These are phyloP conservation scores for Onchidella celtica DNA, from an alignment of 2,888 invertebrate species.

Conservation along the genomic window DNA sequence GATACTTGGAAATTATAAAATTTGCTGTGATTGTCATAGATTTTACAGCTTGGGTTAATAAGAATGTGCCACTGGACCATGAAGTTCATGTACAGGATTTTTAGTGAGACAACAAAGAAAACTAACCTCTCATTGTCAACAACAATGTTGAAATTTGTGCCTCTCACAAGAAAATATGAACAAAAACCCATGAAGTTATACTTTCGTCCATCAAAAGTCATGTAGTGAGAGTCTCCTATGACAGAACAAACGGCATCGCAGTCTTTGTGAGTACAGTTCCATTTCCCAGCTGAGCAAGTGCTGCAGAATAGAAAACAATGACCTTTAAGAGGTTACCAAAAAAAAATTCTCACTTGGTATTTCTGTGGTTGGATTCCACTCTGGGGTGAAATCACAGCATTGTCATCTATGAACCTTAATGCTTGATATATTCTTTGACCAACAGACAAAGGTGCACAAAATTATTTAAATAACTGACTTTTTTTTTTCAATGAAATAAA, in stretches of 20 bases:
- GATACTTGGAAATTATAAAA: no score
- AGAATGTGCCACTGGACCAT: no score
- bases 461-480: no score
- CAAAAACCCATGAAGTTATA: slow-evolving; percentile 96
- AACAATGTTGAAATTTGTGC: slow-evolving; percentile 82
- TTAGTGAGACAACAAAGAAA: no score
- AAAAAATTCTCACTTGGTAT: no score
- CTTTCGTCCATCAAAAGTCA: slow-evolving; percentile 92
- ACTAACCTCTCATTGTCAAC: slow-evolving; percentile 79
- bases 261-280: slow-evolving; percentile 88
- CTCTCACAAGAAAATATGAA: slow-evolving; percentile 89
- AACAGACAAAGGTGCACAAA: slow-evolving; percentile 31
- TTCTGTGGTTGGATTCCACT: no score
- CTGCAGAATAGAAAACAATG: slow-evolving; percentile 48
- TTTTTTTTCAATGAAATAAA: no score
- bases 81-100: no score
- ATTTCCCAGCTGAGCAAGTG: slow-evolving; percentile 81
- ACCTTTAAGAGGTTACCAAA: neutral
- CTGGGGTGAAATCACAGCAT: no score
- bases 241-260: slow-evolving; percentile 93
- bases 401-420: neutral
- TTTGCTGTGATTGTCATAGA: no score
- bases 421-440: neutral
- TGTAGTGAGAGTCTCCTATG: slow-evolving; percentile 94
- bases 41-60: no score